Evolutionary conservation across 2,113 vertebrate genomes (phyloP).

Genomic region (Anseranas semipalmata): DNA sequence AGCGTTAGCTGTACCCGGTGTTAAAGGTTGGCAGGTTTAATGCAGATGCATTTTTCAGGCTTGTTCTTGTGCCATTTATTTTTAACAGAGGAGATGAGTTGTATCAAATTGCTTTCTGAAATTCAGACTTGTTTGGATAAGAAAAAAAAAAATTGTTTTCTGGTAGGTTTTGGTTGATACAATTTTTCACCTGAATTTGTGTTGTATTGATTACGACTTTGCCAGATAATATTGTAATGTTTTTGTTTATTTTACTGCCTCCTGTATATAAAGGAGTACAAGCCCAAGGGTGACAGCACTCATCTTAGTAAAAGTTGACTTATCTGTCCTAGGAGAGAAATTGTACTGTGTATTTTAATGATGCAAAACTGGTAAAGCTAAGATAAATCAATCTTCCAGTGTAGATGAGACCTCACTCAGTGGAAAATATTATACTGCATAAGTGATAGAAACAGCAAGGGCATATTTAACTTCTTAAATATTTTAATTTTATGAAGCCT

Average conservation of each 20-base stretch:
- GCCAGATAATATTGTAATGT: not conserved
- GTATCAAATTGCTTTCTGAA: not conserved
- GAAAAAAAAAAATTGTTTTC: not conserved
- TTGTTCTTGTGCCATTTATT: not conserved
- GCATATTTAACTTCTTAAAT: not conserved
- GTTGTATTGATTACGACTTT: not conserved
- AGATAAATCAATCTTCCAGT: not conserved
- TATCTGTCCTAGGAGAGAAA: not conserved
- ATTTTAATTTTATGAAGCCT: not conserved
- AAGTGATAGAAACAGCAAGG: not conserved
- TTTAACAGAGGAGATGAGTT: not conserved
- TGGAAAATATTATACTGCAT: not conserved
- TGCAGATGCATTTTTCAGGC: rapidly evolving
- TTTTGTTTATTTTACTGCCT: not conserved
- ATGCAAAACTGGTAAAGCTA: not conserved
- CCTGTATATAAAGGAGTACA: not conserved
- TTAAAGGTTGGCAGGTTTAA: not conserved
- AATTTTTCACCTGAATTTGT: not conserved
- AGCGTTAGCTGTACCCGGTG: not conserved
- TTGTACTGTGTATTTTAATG: not conserved
- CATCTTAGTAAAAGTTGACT: not conserved
- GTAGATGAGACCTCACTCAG: not conserved
- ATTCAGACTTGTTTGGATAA: not conserved
- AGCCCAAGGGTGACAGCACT: not conserved
- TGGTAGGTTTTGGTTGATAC: not conserved